These are phyloP conservation scores for Trichosurus vulpecula DNA, from an alignment of 2,797 vertebrate species.

Conservation along the genomic window DNA sequence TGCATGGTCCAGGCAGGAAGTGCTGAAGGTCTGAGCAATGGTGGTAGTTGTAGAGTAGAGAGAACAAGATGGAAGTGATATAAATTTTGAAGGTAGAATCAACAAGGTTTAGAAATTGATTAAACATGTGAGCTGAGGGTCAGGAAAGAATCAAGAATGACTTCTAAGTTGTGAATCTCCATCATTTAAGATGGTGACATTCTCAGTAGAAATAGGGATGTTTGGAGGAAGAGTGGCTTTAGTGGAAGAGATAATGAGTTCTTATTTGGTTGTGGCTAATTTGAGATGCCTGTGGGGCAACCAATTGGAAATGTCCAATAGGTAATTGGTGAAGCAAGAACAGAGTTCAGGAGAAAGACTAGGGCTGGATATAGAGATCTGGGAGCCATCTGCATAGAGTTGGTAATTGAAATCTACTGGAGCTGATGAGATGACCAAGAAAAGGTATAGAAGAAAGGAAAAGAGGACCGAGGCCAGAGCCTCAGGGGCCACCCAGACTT, in stretches of 20 bases:
- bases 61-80: background rate
- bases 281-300: background rate
- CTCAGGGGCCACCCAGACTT: background rate
- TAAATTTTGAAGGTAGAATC: background rate
- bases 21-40: background rate
- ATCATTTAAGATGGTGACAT: background rate
- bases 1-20: background rate
- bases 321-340: background rate
- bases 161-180: background rate
- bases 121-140: background rate
- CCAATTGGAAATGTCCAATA: too few relatives aligned
- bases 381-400: background rate
- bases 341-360: background rate
- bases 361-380: background rate
- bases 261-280: background rate
- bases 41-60: background rate
- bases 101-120: background rate
- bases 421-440: background rate
- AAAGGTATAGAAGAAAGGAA: background rate
- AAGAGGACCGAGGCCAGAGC: background rate
- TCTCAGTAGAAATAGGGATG: background rate
- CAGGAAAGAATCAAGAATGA: background rate
- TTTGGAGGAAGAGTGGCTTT: background rate
- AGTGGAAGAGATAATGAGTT: too few relatives aligned
- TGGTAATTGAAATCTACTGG: background rate